Evolutionary conservation across 92 coral and sea anemone genomes (phyloP), one percentile per base, ranked within the genome.

Genomic region (Montipora capitata): DNA sequence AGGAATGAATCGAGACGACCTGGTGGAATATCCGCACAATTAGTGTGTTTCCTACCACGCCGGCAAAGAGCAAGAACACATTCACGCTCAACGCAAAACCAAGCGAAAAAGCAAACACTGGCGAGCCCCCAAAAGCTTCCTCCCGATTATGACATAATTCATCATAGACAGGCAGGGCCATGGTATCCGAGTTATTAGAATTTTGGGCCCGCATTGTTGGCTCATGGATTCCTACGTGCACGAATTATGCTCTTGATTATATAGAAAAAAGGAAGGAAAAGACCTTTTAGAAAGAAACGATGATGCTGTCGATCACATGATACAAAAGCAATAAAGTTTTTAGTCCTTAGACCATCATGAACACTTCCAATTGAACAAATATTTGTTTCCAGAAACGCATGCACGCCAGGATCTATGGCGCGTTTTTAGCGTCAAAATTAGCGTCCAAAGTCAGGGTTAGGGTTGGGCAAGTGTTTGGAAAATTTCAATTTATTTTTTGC

Each of bases 1-100:
- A 59, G 11, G 87, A 79, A 42, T 82, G 87, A 20, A 82, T 82
- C 10, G 79, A 82, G 12, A n/a, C 13, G 12, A 62, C 87, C 3
- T 61, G 3, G 14, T 68, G 79, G 42, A 82, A 67, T 3, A 58
- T 71, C 69, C 42, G 18, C 58, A 82, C 27, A 12, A 82, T 72
- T 11, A 82, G 38, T 3, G 12, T 5, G 57, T 82, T 82, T 56
- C 79, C 87, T 14, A 82, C n/a, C 7, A 82, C 13, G 20, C 71
- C 57, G n/a, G 16, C 69, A 10, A 72, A 72, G 40, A 43, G 40
- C 61, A 72, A 40, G 39, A 82, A 61, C 10, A 42, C 44, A 35
- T 72, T 82, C 5, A 70, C 77, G 10, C 10, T 73, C 16, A 54
- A 41, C 12, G 2, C 40, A 2, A 72, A 82, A 72, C 58, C 12